Conservation (phyloP, 2,113 vertebrate species). For the Limanda limanda region DNA sequence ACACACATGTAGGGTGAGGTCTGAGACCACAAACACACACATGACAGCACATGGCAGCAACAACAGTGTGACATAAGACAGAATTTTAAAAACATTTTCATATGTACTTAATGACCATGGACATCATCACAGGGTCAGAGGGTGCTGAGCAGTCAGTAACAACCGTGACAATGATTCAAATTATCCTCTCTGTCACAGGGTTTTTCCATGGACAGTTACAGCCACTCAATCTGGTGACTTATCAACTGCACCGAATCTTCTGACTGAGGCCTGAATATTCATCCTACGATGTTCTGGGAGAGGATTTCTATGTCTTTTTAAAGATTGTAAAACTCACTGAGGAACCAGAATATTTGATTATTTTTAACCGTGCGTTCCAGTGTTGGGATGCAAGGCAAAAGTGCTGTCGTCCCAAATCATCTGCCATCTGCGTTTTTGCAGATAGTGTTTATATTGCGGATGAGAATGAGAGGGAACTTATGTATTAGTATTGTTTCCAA, state of each 20-base stretch:
- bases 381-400: conserved; percentile 10
- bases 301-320: neutral
- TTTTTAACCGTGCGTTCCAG: conserved; percentile 6
- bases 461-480: neutral
- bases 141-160: neutral
- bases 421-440: conserved; percentile 16
- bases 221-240: neutral
- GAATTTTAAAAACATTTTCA: neutral
- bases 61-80: neutral
- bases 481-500: neutral
- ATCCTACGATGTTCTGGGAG: neutral
- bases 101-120: neutral
- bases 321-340: conserved; percentile 14
- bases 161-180: conserved; percentile 12
- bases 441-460: neutral
- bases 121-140: neutral
- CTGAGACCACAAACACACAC: neutral
- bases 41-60: too few species aligned
- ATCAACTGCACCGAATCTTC: conserved; percentile 13
- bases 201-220: conserved; percentile 10
- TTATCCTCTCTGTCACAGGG: neutral
- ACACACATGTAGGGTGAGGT: neutral
- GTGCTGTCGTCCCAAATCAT: conserved; percentile 18
- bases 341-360: neutral
- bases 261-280: neutral